Conservation (phyloP, 2,888 invertebrate species). For the Anodontia alba region DNA sequence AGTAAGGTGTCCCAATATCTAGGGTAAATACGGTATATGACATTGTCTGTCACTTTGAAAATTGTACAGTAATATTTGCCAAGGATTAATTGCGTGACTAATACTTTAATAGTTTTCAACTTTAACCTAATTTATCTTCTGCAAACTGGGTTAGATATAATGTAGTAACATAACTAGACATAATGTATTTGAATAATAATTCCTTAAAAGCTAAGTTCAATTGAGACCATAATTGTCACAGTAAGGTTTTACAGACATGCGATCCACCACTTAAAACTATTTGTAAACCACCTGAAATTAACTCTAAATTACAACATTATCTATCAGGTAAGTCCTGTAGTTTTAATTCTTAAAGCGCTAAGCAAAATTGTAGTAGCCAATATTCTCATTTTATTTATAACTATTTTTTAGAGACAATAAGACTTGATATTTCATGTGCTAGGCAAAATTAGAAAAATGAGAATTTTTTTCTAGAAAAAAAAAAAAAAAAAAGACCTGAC, state of each 20-base stretch:
- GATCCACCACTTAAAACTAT: not conserved
- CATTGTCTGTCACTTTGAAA: not conserved
- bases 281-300: not conserved
- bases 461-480: too few species aligned
- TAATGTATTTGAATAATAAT: constrained; percentile 1
- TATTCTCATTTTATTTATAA: too few species aligned
- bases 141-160: not conserved
- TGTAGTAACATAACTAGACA: not conserved
- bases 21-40: not conserved
- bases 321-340: too few species aligned
- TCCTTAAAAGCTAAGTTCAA: not conserved
- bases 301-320: not conserved
- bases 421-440: too few species aligned
- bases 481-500: too few species aligned
- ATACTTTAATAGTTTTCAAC: not conserved
- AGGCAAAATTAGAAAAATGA: too few species aligned
- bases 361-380: too few species aligned
- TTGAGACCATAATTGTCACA: not conserved
- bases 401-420: too few species aligned
- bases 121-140: not conserved
- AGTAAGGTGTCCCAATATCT: too few species aligned
- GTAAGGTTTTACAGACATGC: not conserved
- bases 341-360: too few species aligned
- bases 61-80: not conserved
- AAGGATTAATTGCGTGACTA: not conserved